Evolutionary conservation across 2,888 invertebrate genomes (phyloP).

Genomic region (Mechanitis messenoides): DNA sequence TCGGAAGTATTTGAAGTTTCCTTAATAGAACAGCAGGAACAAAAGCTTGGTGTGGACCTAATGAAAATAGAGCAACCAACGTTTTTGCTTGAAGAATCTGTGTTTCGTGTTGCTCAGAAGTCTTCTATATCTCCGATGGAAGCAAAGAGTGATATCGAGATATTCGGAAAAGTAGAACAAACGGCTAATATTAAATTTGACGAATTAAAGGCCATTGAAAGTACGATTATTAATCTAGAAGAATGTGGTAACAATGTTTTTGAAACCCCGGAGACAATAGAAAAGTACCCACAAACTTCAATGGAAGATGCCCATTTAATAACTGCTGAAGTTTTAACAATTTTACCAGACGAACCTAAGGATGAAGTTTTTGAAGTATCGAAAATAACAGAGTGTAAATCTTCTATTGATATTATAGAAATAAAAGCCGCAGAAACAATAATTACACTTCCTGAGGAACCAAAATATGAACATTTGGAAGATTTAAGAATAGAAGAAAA

Average conservation of each 20-base stretch:
- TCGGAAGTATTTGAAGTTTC: neutral
- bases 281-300: neutral
- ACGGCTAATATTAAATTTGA: conserved; percentile 6
- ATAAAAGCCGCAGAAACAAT: conserved; percentile 5
- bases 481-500: conserved; percentile 1
- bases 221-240: neutral
- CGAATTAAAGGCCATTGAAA: conserved; percentile 4
- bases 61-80: neutral
- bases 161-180: conserved; percentile 4
- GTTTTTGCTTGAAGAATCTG: conserved; percentile 1
- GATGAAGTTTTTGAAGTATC: neutral
- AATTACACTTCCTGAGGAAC: conserved; percentile 1
- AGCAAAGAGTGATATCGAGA: neutral
- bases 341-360: conserved; percentile 8
- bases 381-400: conserved; percentile 5
- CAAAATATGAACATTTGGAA: conserved; percentile 8
- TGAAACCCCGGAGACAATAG: neutral
- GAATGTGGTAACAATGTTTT: neutral
- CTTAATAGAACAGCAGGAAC: neutral
- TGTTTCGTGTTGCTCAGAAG: conserved; percentile 9
- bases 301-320: conserved; percentile 4
- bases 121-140: conserved; percentile 4
- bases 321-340: neutral
- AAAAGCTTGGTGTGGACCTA: neutral
- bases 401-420: neutral